phyloP scores from a whole-genome alignment of 2,797 vertebrate species.

The Gallinago nigripennis region DNA sequence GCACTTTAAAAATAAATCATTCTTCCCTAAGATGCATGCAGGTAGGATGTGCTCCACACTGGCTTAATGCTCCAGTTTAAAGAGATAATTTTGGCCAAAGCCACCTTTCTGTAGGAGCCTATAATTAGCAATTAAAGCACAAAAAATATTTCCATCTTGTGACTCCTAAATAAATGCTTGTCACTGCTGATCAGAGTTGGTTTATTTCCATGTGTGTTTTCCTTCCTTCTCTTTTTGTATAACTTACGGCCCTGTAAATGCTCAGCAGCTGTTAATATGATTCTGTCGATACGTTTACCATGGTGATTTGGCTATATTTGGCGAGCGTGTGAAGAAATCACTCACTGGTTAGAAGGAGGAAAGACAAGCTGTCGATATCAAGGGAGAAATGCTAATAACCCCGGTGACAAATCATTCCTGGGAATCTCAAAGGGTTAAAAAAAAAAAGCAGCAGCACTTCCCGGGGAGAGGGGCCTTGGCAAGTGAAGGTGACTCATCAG shows the following conservation, averaged over 20 bases:
- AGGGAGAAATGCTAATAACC: constrained; percentile 92
- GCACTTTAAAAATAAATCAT: not conserved
- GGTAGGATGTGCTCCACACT: not conserved
- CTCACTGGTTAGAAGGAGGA: constrained; percentile 82
- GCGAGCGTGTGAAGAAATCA: constrained; percentile 86
- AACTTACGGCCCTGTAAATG: constrained; percentile 81
- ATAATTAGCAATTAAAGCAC: constrained; percentile 79
- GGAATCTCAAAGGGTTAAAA: constrained; percentile 81
- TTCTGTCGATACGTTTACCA: constrained; percentile 88
- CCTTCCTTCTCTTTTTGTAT: constrained; percentile 69
- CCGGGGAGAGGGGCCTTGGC: constrained; percentile 59
- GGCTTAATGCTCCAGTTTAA: constrained; percentile 57
- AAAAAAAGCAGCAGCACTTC: constrained; percentile 57
- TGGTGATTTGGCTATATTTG: constrained; percentile 85
- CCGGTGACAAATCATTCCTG: constrained; percentile 79
- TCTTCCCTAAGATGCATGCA: not conserved
- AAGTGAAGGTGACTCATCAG: constrained; percentile 72
- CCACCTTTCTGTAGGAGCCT: constrained; percentile 50
- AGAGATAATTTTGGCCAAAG: constrained; percentile 49
- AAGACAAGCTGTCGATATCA: constrained; percentile 88
- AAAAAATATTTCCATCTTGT: constrained; percentile 72
- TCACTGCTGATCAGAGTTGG: constrained; percentile 75
- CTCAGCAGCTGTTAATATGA: constrained; percentile 87
- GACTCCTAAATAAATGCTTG: constrained; percentile 80
- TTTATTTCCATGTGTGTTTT: constrained; percentile 78